These are phyloP conservation scores for Prionace glauca DNA, from an alignment of 2,797 vertebrate species.

Conservation along the genomic window DNA sequence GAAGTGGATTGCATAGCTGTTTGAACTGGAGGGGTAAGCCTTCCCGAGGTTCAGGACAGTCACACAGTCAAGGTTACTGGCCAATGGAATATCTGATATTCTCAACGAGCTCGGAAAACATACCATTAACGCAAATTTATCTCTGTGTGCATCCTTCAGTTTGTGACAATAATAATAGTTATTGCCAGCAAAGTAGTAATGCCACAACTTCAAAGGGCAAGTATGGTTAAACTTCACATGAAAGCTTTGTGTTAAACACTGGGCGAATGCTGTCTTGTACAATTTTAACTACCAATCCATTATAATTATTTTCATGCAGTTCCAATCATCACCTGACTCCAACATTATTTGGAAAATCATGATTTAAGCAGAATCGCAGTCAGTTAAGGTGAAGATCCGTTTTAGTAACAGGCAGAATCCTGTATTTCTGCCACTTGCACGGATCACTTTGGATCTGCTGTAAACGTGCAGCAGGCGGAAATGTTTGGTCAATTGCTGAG, in stretches of 20 bases:
- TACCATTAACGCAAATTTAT: background rate
- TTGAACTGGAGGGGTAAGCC: constrained; percentile 39
- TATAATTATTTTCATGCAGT: background rate
- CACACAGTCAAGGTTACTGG: background rate
- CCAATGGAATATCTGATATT: no score
- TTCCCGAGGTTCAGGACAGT: constrained; percentile 39
- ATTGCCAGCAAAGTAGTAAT: background rate
- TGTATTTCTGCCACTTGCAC: background rate
- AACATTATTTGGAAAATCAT: constrained; percentile 6
- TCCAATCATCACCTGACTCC: background rate
- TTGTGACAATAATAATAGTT: background rate
- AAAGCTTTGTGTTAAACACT: background rate
- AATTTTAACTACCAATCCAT: background rate
- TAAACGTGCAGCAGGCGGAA: background rate
- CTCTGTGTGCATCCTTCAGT: background rate
- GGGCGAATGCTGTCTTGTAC: background rate
- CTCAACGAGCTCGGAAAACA: background rate
- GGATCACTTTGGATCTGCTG: background rate
- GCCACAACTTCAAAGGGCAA: background rate
- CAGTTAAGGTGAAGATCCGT: background rate
- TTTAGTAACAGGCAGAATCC: background rate
- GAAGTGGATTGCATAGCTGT: constrained; percentile 35
- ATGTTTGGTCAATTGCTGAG: background rate
- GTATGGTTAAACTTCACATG: background rate
- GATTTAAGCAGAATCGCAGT: background rate